These are phyloP conservation scores for Paralichthys olivaceus DNA, from an alignment of 2,113 vertebrate genomes.

Conservation along the genomic window DNA sequence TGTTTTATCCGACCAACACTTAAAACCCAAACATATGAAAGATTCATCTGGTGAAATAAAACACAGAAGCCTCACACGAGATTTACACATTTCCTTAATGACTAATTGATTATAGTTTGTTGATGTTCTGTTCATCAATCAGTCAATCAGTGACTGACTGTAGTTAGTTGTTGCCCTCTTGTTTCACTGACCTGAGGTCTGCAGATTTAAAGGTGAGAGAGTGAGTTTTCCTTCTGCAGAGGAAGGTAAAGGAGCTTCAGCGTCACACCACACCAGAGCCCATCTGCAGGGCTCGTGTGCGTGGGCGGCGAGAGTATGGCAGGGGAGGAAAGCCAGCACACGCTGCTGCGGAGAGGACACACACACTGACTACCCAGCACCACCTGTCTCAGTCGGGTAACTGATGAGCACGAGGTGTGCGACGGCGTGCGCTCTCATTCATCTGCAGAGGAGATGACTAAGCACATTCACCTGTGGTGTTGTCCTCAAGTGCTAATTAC, in stretches of 20 bases:
- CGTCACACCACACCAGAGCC: conserved; percentile 51
- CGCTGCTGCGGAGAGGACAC: conserved; percentile 50
- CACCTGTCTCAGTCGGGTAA: conserved; percentile 70
- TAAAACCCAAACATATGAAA: no score
- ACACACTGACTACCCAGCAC: conserved; percentile 55
- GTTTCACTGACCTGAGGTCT: no score
- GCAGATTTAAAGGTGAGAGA: conserved; percentile 18
- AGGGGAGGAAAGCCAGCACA: conserved; percentile 64
- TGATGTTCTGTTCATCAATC: no score
- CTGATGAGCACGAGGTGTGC: conserved; percentile 65
- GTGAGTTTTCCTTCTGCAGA: conserved; percentile 34
- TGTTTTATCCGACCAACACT: no score
- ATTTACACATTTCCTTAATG: no score
- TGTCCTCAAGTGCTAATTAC: conserved; percentile 57
- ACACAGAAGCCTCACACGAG: no score
- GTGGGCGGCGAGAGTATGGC: conserved; percentile 64
- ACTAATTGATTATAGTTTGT: no score
- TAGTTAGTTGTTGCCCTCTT: no score
- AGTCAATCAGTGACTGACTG: no score
- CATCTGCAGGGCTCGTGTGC: conserved; percentile 66
- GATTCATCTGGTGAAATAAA: no score
- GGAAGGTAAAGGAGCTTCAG: conserved; percentile 49
- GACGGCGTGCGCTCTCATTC: conserved; percentile 57
- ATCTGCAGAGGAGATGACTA: conserved; percentile 68
- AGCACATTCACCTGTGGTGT: conserved; percentile 63